Base-by-base conservation (phyloP, 2,797 vertebrate genomes). In the Myotis vivesi region DNA sequence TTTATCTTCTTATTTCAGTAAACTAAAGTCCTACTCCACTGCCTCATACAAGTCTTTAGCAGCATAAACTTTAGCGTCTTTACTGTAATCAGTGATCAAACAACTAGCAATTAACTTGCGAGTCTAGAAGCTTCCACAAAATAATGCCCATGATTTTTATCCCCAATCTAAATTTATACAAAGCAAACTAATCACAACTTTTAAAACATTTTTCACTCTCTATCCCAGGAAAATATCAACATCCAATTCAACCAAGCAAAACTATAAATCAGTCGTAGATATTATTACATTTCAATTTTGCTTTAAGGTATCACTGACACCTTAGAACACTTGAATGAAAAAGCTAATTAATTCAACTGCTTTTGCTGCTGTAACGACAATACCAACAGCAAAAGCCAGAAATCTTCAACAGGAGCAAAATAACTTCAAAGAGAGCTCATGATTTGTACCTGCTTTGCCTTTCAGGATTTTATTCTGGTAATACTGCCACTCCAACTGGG, bases 401-500 rank as follows among this genome's bases (percentile, higher is more conserved):
- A 22, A 28, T 92, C 73, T 89, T 95, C 68, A 82, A 30, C 44
- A 75, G 92, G 82, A 96, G 55, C 62, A 83, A 33, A 36, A 12
- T 25, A 36, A 77, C 85, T 88, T 92, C 81, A 94, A 81, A 98
- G 49, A 92, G 77, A 97, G 95, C 91, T 92, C 82, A 30, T 59
- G 69, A 94, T 96, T 9, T 97, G 97, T 98, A 99, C 99, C 99
- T 97, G 98, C 96, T 98, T 98, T 98, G 98, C 98, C 98, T 96
- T 98, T 98, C 95, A 98, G 96, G 5, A 96, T 87, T 96, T 98
- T 99, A 95, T 98, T 99, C 98, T 99, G 98, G 97, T 99, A 99
- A 98, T 99, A 99, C 90, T 99, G 99, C 98, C 98, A 97, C 97
- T 99, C 99, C 97, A 99, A 85, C 89, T 99, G 98, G 73, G 98